Evolutionary conservation across 2,797 vertebrate genomes (phyloP).

Genomic region (Numenius phaeopus): DNA sequence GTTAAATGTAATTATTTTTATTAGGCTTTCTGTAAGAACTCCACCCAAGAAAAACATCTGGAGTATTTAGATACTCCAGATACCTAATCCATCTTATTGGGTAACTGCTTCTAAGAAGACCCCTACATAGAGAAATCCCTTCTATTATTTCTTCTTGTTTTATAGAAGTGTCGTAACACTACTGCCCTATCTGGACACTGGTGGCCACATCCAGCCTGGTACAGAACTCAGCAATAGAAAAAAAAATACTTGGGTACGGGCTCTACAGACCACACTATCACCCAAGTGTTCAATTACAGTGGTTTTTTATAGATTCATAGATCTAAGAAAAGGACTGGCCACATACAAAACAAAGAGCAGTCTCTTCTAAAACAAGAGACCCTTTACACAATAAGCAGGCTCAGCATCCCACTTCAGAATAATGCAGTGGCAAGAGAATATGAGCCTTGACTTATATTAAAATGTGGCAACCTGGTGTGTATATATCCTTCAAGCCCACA

Average conservation of each 20-base stretch:
- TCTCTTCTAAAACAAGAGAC: slow-evolving; percentile 46
- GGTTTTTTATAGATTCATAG: neutral
- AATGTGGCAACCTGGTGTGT: neutral
- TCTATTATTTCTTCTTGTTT: neutral
- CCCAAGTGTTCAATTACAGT: neutral
- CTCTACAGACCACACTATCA: neutral
- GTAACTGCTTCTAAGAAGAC: neutral
- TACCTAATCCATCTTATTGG: neutral
- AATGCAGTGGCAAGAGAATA: neutral
- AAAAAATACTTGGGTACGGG: neutral
- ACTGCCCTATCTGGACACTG: neutral
- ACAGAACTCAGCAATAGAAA: neutral
- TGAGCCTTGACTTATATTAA: neutral
- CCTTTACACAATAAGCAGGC: neutral
- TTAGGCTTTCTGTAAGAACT: neutral
- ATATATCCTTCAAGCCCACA: neutral
- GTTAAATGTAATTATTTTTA: neutral
- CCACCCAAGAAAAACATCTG: neutral
- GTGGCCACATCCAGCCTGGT: neutral
- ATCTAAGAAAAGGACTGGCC: neutral
- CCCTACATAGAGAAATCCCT: neutral
- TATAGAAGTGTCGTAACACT: neutral
- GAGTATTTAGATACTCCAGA: neutral
- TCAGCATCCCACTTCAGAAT: neutral
- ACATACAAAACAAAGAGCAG: neutral